Evolutionary conservation across 2,888 invertebrate genomes (phyloP).

Genomic region (Lottia scabra): DNA sequence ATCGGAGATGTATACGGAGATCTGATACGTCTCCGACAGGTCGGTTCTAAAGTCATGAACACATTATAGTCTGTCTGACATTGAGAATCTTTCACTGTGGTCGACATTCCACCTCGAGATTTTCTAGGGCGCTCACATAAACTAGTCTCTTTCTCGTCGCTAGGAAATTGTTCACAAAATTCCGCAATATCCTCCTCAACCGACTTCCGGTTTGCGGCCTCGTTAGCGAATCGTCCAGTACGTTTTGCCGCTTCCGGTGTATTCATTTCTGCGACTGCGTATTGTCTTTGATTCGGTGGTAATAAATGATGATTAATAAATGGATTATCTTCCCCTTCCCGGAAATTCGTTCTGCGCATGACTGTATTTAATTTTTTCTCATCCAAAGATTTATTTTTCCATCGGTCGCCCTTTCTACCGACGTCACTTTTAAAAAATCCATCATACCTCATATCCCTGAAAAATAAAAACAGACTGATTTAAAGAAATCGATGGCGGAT

Average conservation of each 20-base stretch:
- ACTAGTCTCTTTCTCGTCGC: neutral
- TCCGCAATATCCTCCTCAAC: slow-evolving; percentile 3
- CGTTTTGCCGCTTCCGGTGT: neutral
- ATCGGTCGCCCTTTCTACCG: slow-evolving; percentile 1
- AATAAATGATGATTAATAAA: neutral
- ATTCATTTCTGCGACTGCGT: slow-evolving; percentile 11
- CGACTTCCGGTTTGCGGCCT: neutral
- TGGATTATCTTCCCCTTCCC: neutral
- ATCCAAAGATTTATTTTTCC: slow-evolving; percentile 35
- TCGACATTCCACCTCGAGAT: neutral
- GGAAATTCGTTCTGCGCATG: neutral
- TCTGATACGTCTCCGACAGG: neutral
- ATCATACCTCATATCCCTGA: slow-evolving; percentile 17
- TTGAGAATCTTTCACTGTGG: neutral
- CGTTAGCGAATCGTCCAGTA: neutral
- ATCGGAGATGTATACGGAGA: neutral
- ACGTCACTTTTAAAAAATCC: slow-evolving; percentile 14
- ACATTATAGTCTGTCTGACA: neutral
- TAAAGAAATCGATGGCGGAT: neutral
- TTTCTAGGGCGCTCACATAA: neutral
- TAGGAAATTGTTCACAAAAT: slow-evolving; percentile 6
- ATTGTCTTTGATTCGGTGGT: slow-evolving; percentile 6
- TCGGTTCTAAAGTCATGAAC: slow-evolving; percentile 3
- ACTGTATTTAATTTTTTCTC: slow-evolving; percentile 25
- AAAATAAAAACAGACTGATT: neutral